Percentiles rank a stretch among this genome's conserved stretches.
Evolutionary conservation across 2,888 invertebrate genomes (phyloP).

Genomic region (Polyploca ridens): DNA sequence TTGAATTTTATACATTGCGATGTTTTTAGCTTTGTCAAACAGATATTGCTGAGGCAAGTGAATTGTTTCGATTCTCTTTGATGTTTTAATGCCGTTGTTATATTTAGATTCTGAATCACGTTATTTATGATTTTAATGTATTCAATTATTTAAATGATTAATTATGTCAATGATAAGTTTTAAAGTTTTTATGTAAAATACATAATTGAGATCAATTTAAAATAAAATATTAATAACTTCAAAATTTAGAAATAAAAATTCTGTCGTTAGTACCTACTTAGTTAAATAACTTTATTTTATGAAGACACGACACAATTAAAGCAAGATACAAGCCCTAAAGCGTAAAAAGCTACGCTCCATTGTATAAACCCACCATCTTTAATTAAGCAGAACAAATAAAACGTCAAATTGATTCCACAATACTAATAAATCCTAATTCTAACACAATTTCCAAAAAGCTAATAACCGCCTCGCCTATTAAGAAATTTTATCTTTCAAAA

Average conservation of each 20-base stretch:
- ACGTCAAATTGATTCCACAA: constrained; percentile 30
- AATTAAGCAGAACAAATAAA: constrained; percentile 31
- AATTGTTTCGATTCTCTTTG: neutral
- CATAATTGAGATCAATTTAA: no score
- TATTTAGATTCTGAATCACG: no score
- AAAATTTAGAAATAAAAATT: no score
- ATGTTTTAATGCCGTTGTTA: neutral
- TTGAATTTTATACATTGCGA: neutral
- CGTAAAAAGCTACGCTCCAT: neutral
- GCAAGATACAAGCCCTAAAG: neutral
- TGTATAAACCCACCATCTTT: constrained; percentile 13
- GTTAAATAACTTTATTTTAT: no score
- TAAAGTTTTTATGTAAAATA: no score
- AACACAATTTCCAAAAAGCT: constrained; percentile 29
- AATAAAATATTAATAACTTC: no score
- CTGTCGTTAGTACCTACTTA: no score
- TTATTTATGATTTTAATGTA: neutral
- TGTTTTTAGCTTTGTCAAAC: neutral
- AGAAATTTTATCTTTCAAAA: constrained; percentile 68
- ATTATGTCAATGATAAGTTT: no score
- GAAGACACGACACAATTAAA: no score
- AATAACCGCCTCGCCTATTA: constrained; percentile 59
- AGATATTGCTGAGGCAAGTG: neutral
- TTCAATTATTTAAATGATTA: neutral
- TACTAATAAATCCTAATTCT: constrained; percentile 26